Evolutionary conservation across 2,797 vertebrate genomes (phyloP), one percentile per base, ranked within the genome.

Genomic region (Prionace glauca): DNA sequence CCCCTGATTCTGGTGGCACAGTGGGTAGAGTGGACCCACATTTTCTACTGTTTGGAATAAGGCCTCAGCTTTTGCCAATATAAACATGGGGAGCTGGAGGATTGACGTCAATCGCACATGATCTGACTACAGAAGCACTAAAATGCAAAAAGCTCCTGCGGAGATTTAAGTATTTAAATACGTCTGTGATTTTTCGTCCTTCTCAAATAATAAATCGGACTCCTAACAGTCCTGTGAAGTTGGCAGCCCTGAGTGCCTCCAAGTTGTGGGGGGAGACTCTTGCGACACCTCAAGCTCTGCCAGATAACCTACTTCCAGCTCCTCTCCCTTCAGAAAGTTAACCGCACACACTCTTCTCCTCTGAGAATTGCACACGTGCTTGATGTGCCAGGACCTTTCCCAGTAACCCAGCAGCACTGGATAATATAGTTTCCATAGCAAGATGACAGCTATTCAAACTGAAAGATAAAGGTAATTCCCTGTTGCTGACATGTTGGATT

Each of bases 351-450:
- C 7, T 41, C 69, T 87, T 88, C 88, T 91, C 24, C 62, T 69
- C 32, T 95, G 32, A 91, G 65, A 91, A 22, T 16, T 36, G 16
- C 18, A 18, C 45, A 41, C 26, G 81, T 88, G 81, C 84, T 56
- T 20, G 7, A 84, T 45, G 36, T 45, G 41, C 41, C 81, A 24
- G 16, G 88, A 86, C 62, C 77, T 90, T 88, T 86, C 96, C 96
- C 79, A 95, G 96, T 94, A 87, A 95, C 96, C 96, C 95, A 95
- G 95, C 96, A 97, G 96, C 96, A 96, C 96, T 96, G 96, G 96
- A 96, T 96, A 95, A 96, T 10, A 16, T 96, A 9, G 97, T 97
- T 96, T 79, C 97, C 95, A 96, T 69, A 96, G 97, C 65, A 96
- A 98, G 96, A 88, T 95, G 95, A 95, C 95, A 95, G 95, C 79